These are phyloP conservation scores for Glareola pratincola DNA, from an alignment of 2,113 vertebrate genomes.

Conservation along the genomic window DNA sequence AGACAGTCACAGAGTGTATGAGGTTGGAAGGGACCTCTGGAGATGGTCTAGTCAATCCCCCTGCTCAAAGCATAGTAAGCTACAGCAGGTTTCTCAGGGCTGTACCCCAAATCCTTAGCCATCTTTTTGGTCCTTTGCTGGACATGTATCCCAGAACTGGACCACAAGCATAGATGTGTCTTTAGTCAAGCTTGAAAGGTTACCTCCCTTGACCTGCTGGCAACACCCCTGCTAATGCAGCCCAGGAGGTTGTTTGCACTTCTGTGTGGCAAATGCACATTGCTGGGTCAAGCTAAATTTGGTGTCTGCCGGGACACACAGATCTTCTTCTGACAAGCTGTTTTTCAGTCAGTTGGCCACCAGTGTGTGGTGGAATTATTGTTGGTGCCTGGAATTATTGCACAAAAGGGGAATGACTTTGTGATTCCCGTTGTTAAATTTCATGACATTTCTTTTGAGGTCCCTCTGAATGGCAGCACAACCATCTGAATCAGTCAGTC, in stretches of 20 bases:
- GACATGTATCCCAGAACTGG: background rate
- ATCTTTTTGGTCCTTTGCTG: background rate
- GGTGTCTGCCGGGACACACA: background rate
- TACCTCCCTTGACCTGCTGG: background rate
- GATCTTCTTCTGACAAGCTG: background rate
- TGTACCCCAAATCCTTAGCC: background rate
- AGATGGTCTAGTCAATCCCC: background rate
- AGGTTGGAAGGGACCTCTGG: background rate
- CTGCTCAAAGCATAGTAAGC: background rate
- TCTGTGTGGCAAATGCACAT: background rate
- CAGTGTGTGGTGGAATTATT: background rate
- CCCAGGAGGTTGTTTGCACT: background rate
- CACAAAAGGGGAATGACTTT: background rate
- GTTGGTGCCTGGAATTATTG: background rate
- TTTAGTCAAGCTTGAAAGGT: background rate
- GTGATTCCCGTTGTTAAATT: background rate
- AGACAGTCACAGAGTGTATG: background rate
- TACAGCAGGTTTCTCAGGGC: background rate
- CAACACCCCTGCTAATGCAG: background rate
- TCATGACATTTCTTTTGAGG: background rate
- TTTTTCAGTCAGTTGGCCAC: background rate
- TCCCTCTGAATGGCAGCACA: background rate
- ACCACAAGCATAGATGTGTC: accelerated
- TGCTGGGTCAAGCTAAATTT: background rate
- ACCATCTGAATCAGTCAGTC: background rate